A percentile compares a stretch with the other conserved stretches of the same genome.
phyloP scores from a whole-genome alignment of 2,797 vertebrate genomes.

The Tapera naevia region DNA sequence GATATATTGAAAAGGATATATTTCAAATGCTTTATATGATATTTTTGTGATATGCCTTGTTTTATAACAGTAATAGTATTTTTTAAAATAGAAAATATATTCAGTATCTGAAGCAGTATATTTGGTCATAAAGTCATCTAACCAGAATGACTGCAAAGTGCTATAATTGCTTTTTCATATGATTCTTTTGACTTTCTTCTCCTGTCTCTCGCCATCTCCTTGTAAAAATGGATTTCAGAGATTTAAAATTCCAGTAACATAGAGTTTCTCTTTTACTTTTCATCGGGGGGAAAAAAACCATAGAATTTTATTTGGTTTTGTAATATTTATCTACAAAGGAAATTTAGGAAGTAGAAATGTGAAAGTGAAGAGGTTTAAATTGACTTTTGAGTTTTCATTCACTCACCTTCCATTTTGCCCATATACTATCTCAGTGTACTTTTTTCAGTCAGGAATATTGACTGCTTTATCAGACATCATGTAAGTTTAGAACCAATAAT shows the following conservation, averaged over 20 bases:
- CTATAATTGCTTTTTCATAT: not conserved
- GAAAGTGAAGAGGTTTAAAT: not conserved
- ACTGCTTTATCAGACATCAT: not conserved
- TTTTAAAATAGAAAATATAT: not conserved
- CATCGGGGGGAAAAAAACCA: not conserved
- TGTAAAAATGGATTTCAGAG: not conserved
- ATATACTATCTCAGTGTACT: accelerated
- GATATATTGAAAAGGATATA: not conserved
- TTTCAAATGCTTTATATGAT: not conserved
- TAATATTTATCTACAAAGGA: not conserved
- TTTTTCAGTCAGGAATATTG: not conserved
- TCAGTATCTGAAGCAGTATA: not conserved
- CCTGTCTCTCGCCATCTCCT: not conserved
- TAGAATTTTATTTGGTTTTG: not conserved
- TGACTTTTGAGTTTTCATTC: not conserved
- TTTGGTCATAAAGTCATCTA: not conserved
- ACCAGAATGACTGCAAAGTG: not conserved
- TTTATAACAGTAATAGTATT: not conserved
- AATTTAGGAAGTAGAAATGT: not conserved
- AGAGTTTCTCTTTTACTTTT: not conserved
- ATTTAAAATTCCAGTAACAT: not conserved
- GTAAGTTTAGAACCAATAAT: not conserved
- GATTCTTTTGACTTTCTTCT: not conserved
- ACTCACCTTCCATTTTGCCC: not conserved
- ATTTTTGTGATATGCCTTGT: not conserved